Conservation (phyloP, 2,888 invertebrate genomes). For the Mesorhabditis sp. region DNA sequence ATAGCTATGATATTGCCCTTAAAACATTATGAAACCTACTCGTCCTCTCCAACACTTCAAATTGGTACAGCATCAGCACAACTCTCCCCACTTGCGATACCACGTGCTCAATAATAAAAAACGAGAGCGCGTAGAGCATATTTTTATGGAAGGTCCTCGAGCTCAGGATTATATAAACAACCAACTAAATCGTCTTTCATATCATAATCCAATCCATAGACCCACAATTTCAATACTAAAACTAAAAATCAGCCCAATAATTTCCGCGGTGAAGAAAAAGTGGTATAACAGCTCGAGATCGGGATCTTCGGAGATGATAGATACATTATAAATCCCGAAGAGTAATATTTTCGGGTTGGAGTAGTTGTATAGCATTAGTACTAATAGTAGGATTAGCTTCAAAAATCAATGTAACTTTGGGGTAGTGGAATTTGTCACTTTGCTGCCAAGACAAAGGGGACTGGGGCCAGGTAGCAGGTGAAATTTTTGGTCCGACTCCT, state of each 20-base stretch:
- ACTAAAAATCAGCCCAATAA: background rate
- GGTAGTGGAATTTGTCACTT: no score
- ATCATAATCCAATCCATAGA: background rate
- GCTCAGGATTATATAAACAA: constrained; percentile 1
- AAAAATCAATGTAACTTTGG: no score
- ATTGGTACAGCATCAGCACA: background rate
- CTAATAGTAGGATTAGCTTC: no score
- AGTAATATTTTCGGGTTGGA: background rate
- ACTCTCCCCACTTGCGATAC: background rate
- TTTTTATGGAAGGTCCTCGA: background rate
- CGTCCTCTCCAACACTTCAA: background rate
- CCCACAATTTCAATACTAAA: background rate
- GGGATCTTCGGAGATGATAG: background rate
- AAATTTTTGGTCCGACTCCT: no score
- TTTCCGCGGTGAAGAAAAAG: background rate
- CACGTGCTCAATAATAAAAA: background rate
- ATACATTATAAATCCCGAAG: background rate
- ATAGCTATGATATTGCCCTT: background rate
- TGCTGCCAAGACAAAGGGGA: no score
- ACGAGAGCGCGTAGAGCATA: background rate
- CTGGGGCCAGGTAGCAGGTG: no score
- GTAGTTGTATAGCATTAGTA: background rate
- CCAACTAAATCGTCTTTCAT: background rate
- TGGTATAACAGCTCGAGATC: background rate
- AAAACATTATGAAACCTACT: background rate